A percentile compares a stretch with the other conserved stretches of the same genome.
Evolutionary conservation across 2,113 vertebrate species (phyloP).

Genomic region (Cephalopholis sonnerati): DNA sequence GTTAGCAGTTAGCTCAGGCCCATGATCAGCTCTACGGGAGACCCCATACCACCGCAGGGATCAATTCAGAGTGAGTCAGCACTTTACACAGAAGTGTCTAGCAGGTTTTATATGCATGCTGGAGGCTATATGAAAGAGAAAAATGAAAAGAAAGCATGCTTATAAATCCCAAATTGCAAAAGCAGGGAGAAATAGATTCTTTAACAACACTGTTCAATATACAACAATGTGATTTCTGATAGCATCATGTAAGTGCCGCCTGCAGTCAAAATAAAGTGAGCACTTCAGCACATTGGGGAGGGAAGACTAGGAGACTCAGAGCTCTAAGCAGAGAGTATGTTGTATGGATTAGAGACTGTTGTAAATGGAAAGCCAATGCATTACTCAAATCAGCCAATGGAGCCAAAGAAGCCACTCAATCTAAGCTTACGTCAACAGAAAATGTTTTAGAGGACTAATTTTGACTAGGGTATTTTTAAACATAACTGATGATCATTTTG

Average conservation of each 20-base stretch:
- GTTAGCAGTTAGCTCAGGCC: conserved; percentile 41
- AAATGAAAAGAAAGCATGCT: conserved; percentile 24
- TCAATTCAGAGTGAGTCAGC: conserved; percentile 66
- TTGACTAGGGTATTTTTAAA: conserved; percentile 42
- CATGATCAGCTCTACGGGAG: conserved; percentile 36
- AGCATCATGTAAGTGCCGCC: conserved; percentile 41
- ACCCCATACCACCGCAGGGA: conserved; percentile 23
- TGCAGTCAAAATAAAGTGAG: conserved; percentile 55
- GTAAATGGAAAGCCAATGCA: conserved; percentile 50
- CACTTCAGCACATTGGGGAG: conserved; percentile 29
- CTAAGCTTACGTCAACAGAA: conserved; percentile 45
- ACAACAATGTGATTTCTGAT: conserved; percentile 56
- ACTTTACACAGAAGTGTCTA: conserved; percentile 30
- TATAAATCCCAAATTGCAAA: conserved; percentile 50
- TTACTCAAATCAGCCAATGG: conserved; percentile 52
- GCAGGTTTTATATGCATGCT: conserved; percentile 37
- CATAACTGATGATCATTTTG: conserved; percentile 47
- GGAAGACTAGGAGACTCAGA: conserved; percentile 8
- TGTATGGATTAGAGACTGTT: conserved; percentile 44
- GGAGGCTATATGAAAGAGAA: conserved; percentile 26
- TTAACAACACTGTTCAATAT: conserved; percentile 35
- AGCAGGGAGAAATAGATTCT: conserved; percentile 31
- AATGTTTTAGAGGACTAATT: conserved; percentile 33
- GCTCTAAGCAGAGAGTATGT: conserved; percentile 29
- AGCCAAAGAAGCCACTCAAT: conserved; percentile 39